Base-by-base conservation (phyloP, 1,140 invertebrate species). In the Cardiocondyla obscurior region DNA sequence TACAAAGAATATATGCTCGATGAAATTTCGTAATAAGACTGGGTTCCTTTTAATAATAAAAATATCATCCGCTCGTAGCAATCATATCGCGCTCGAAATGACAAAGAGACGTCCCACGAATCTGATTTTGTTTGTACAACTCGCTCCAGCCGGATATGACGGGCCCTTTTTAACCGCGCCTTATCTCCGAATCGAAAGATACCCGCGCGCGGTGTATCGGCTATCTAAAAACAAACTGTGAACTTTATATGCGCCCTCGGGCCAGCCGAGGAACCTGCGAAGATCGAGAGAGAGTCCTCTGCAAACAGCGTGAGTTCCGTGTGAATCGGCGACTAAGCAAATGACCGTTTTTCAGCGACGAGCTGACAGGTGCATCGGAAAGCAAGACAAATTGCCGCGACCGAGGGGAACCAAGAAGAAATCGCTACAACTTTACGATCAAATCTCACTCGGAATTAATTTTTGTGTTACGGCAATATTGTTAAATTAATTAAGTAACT, bases 111-210 rank as follows among this genome's bases (percentile, higher is more conserved):
- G 53, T 77, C 72, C 46, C 16, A 30, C n/a, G 49, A 86, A 88
- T 86, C 84, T 88, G 85, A 73, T 87, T 89, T 83, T 82, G 60
- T 90, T 89, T 90, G 74, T 69, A 79, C 60, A 89, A 85, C 74
- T 79, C 58, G 62, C 22, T 39, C 19, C n/a, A 55, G 58, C 88
- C 85, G 85, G 83, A 89, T 85, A 74, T 44, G 79, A 62, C 53
- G 39, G 73, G 28, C 28, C 46, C 55, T 86, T 83, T 69, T 81
- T 83, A 87, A 85, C 76, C 53, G 46, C 58, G 3, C n/a, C 88
- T 89, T 89, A 89, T 89, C 88, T 85, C 46, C 67, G 72, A 89
- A 89, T 89, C 83, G 85, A 84, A 73, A 87, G 85, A 89, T 89
- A 89, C 74, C 55, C 46, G 19, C 25, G 19, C 25, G 57, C 12